Conservation (phyloP, 2,113 vertebrate species). For the Paralichthys olivaceus region DNA sequence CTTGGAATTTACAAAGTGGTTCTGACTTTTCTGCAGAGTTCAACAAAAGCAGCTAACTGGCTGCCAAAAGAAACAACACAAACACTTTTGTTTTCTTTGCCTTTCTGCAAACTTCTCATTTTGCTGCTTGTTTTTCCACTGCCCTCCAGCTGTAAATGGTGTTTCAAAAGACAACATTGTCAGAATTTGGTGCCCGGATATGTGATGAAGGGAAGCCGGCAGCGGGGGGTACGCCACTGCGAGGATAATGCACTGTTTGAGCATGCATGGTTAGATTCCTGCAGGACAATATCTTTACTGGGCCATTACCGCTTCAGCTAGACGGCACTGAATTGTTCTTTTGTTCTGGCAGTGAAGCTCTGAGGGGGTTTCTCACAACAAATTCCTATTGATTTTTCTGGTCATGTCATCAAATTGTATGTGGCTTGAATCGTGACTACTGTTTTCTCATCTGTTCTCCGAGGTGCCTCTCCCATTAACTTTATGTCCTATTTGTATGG, state of each 20-base stretch:
- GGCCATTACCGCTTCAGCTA: conserved; percentile 63
- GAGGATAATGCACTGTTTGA: conserved; percentile 65
- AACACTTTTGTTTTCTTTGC: neutral
- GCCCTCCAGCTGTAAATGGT: conserved; percentile 34
- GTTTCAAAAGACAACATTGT: conserved; percentile 48
- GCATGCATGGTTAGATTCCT: conserved; percentile 65
- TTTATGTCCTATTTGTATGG: conserved; percentile 59
- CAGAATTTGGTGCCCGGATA: conserved; percentile 21
- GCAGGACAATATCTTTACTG: conserved; percentile 64
- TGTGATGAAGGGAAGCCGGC: conserved; percentile 19
- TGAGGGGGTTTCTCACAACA: conserved; percentile 67
- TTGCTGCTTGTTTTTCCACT: conserved; percentile 25
- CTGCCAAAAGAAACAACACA: conserved; percentile 16
- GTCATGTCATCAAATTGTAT: conserved; percentile 73
- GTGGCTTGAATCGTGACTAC: conserved; percentile 64
- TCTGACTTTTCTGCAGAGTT: conserved; percentile 35
- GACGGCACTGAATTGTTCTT: conserved; percentile 62
- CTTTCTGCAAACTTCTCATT: conserved; percentile 45
- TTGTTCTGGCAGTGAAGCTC: conserved; percentile 63
- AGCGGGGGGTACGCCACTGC: conserved; percentile 32
- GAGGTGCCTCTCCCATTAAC: conserved; percentile 56
- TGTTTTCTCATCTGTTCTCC: conserved; percentile 71
- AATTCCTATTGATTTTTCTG: conserved; percentile 76
- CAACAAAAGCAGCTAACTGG: conserved; percentile 10
- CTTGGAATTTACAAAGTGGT: conserved; percentile 28